A percentile compares a stretch with the other conserved stretches of the same genome.
Evolutionary conservation across 1,140 invertebrate genomes (phyloP).

Genomic region (Pararge aegeria): DNA sequence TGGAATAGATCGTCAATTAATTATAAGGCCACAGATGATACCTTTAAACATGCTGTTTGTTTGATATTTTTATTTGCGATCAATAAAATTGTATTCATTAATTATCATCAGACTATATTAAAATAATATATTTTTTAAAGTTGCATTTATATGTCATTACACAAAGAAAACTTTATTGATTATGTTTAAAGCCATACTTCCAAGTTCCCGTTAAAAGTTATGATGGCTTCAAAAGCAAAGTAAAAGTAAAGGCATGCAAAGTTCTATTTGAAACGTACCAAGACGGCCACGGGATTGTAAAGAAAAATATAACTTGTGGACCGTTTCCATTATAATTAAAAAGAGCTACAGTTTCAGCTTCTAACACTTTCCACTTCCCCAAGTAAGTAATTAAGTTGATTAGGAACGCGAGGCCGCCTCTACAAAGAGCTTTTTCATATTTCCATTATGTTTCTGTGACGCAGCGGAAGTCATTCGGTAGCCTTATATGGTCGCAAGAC

Average conservation of each 20-base stretch:
- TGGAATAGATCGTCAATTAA: no score
- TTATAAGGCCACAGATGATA: no score
- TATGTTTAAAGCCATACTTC: no score
- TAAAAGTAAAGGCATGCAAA: background rate
- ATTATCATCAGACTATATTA: no score
- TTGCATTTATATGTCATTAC: no score
- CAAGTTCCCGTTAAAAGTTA: background rate
- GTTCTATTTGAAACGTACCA: background rate
- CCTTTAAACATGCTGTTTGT: no score
- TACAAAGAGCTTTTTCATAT: constrained; percentile 11
- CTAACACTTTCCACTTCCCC: constrained; percentile 10
- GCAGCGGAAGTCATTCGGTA: background rate
- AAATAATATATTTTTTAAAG: no score
- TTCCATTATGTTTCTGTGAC: background rate
- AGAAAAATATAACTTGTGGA: background rate
- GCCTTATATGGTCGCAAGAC: no score
- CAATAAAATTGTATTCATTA: no score
- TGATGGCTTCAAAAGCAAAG: background rate
- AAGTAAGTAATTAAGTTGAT: constrained; percentile 18
- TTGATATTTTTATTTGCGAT: no score
- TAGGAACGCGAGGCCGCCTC: background rate
- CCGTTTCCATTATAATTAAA: constrained; percentile 14
- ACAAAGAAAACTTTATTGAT: no score
- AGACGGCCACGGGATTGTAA: background rate
- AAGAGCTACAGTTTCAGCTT: constrained; percentile 12